Base-by-base conservation (phyloP, 1,140 invertebrate species). In the Anastrepha obliqua region DNA sequence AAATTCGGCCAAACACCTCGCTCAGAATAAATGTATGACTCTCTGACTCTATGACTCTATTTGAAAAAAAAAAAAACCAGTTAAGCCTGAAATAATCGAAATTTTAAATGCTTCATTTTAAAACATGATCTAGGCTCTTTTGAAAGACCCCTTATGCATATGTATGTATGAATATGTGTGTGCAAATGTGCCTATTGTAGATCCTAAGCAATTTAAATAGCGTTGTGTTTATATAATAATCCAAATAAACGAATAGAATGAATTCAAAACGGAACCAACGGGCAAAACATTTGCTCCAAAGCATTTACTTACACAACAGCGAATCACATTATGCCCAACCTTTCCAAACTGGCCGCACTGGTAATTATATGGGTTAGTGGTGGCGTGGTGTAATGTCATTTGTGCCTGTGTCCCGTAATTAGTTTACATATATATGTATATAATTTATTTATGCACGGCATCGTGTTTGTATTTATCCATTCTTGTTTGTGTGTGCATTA, bases 211-310 rank as follows among this genome's bases (percentile, higher is more conserved):
- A 74, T 74, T 47, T 17, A 15, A 44, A 42, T 39, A 44, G 15
- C 6, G 74, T 42, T 13, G 20, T 55, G 74, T 81, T 81, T 55
- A 81, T 74, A 13, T 81, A 74, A 81, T 55, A 15, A 55, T 55
- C 74, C 8, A 81, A 81, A 81, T 81, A 81, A 81, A 55, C 17
- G 44, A 81, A 81, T 29, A 55, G 7, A 78, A 55, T 78, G 20
- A 81, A 81, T 44, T 81, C 74, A 81, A 29, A 81, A 51, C 74
- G 20, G 17, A 81, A 55, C 51, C 17, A 81, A 81, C 47, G 29
- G 17, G 47, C 20, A 17, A 20, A 81, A 9, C 9, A 58, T 39
- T 81, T 55, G 47, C 29, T 29, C 55, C 17, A 55, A 74, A 20
- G 47, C 3, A 47, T 8, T 44, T 6, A 51, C 70, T 13, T 2